These are phyloP conservation scores for Polyploca ridens DNA, from an alignment of 2,888 invertebrate genomes.

Conservation along the genomic window DNA sequence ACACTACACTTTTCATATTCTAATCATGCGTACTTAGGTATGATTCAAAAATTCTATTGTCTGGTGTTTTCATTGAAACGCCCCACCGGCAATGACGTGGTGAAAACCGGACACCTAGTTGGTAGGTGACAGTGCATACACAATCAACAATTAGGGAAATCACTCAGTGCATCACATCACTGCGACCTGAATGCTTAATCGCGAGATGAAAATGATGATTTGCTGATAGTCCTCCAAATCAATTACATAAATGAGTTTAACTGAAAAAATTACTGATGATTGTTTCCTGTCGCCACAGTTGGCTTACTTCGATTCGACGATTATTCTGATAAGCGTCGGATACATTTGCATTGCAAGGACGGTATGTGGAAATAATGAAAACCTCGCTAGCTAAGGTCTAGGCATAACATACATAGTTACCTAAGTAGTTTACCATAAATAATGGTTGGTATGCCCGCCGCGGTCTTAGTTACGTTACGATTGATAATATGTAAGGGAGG, in stretches of 20 bases:
- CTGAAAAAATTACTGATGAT: conserved; percentile 70
- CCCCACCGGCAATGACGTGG: not conserved
- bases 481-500: no score
- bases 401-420: not conserved
- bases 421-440: not conserved
- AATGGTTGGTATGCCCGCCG: no score
- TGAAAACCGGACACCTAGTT: not conserved
- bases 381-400: not conserved
- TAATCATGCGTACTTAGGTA: not conserved
- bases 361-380: conserved; percentile 21
- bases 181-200: conserved; percentile 76
- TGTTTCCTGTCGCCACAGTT: conserved; percentile 73
- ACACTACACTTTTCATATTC: not conserved
- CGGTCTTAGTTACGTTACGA: no score
- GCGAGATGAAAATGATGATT: conserved; percentile 74
- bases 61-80: not conserved
- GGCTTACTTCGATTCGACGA: conserved; percentile 58
- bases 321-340: conserved; percentile 52
- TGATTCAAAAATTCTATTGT: not conserved
- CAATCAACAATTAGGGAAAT: conserved; percentile 65
- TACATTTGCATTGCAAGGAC: conserved; percentile 62
- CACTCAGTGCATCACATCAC: conserved; percentile 60
- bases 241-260: conserved; percentile 73
- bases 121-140: conserved; percentile 25
- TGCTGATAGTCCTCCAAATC: conserved; percentile 64